Conservation (phyloP, 2,888 invertebrate genomes). For the Rotaria macrura region DNA sequence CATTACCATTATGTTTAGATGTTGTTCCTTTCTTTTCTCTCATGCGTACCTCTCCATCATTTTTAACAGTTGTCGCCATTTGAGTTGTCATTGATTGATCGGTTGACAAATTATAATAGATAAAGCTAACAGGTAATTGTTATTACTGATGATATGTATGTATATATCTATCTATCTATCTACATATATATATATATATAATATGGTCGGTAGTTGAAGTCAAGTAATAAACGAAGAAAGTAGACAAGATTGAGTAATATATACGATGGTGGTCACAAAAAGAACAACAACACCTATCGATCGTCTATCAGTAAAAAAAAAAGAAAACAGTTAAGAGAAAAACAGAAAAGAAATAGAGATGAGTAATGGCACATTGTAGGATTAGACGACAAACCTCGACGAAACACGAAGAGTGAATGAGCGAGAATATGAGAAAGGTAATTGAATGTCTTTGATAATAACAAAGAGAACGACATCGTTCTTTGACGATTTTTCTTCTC, state of each 20-base stretch:
- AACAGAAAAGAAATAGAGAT: not conserved
- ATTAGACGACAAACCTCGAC: not conserved
- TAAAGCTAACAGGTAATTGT: no score
- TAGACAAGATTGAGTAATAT: not conserved
- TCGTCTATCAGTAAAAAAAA: not conserved
- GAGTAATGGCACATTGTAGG: not conserved
- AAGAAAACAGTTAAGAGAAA: not conserved
- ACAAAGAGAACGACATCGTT: not conserved
- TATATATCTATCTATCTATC: no score
- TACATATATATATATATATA: not conserved
- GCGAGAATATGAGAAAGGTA: not conserved
- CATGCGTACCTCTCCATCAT: not conserved
- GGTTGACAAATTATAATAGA: not conserved
- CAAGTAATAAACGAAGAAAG: not conserved
- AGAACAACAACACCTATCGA: not conserved
- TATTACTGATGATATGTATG: no score
- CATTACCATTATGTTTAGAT: not conserved
- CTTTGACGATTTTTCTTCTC: not conserved
- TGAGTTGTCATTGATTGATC: not conserved
- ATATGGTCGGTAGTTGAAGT: not conserved
- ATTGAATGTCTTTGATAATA: conserved; percentile 12
- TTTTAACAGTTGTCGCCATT: not conserved
- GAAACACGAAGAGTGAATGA: not conserved
- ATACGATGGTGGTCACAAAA: not conserved
- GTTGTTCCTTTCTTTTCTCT: not conserved